Base-by-base conservation (phyloP, 1,140 invertebrate genomes). In the Varroa destructor region DNA sequence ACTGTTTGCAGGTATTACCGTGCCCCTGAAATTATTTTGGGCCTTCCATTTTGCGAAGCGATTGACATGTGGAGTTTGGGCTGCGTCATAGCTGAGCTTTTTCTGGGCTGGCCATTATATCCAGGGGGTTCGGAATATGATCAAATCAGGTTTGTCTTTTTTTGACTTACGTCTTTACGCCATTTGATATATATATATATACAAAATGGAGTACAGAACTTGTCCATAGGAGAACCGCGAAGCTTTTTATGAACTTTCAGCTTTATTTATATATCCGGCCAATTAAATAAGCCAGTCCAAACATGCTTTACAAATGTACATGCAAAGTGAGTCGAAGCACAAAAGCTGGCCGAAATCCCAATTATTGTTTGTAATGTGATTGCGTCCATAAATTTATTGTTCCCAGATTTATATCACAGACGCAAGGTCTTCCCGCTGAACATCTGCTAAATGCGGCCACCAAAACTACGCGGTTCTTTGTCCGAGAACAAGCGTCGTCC, bases 31-130 rank as follows among this genome's bases (percentile, higher is more conserved):
- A 99, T 99, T 77, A 95, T 99, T 78, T 83, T 99, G 64, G 96
- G 87, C 73, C 83, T 99, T 75, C 95, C 94, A 67, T 99, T 99
- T 82, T 97, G 93, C 84, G 97, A 99, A 82, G 93, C 95, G 2
- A 99, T 99, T 76, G 97, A 99, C 81, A 99, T 99, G 95, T 99
- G 97, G 97, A 98, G 95, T 0, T 83, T 99, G 72, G 97, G 97
- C 40, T 99, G 97, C 82, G 97, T 99, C 71, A 96, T 99, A 37
- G 97, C 97, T 1, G 97, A 99, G 80, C 84, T 99, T 70, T 99
- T 99, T 82, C 85, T 99, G 25, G 97, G 97, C 73, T 99, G 97
- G 97, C 97, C 97, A 25, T 83, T 99, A 1, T 99, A 99, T 83
- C 97, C 97, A 0, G 97, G 97, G 70, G 96, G 93, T 43, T 98